Evolutionary conservation across 2,797 vertebrate genomes (phyloP).

Genomic region (Tokudaia tokunoshimensis): DNA sequence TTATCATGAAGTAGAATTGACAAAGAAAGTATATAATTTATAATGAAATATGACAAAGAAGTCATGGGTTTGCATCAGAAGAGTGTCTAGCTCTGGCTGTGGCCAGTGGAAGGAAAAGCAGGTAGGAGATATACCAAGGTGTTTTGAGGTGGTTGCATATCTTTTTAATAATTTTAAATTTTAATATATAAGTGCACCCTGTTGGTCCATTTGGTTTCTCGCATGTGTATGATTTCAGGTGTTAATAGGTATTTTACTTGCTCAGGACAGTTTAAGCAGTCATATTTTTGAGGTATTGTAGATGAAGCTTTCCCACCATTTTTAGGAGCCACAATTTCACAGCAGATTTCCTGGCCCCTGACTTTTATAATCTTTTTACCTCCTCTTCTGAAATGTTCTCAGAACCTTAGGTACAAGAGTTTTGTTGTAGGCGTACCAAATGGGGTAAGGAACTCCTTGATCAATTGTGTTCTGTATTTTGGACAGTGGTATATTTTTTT

Average conservation of each 20-base stretch:
- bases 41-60: neutral
- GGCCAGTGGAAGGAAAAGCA: neutral
- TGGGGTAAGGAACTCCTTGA: neutral
- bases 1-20: neutral
- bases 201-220: neutral
- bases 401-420: neutral
- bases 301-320: neutral
- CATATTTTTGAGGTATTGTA: neutral
- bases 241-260: neutral
- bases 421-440: neutral
- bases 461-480: neutral
- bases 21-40: neutral
- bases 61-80: neutral
- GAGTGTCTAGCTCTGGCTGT: neutral
- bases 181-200: neutral
- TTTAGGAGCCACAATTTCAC: neutral
- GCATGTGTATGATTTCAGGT: neutral
- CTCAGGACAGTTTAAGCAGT: neutral
- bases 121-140: neutral
- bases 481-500: neutral
- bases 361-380: neutral
- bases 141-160: neutral
- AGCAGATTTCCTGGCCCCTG: neutral
- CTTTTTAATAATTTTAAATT: neutral
- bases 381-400: neutral